A percentile compares a stretch with the other conserved stretches of the same genome.
Evolutionary conservation across 1,140 invertebrate genomes (phyloP).

Genomic region (Ostrea edulis): DNA sequence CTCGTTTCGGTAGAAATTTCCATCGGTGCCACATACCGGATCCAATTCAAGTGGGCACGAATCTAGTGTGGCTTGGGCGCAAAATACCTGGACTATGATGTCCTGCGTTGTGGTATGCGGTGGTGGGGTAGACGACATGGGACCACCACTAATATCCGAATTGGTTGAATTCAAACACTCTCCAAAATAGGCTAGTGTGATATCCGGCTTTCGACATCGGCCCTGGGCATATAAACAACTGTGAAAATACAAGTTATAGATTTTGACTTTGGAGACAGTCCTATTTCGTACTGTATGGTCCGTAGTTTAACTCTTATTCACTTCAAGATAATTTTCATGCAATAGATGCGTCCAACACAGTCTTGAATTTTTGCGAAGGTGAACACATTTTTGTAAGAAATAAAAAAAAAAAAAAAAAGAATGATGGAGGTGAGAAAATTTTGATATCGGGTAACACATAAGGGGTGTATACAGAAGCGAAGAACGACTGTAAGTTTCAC

Average conservation of each 20-base stretch:
- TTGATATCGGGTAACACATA: too few species aligned
- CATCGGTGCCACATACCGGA: background rate
- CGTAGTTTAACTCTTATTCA: too few species aligned
- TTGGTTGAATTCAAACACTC: background rate
- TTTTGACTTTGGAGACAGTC: too few species aligned
- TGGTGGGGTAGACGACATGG: background rate
- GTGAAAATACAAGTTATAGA: background rate
- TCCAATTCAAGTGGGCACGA: background rate
- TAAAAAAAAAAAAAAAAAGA: too few species aligned
- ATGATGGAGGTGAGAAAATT: too few species aligned
- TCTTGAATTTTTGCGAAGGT: too few species aligned
- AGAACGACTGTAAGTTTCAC: too few species aligned
- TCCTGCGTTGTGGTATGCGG: background rate
- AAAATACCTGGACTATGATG: conserved; percentile 6
- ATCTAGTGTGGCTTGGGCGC: background rate
- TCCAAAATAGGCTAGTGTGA: background rate
- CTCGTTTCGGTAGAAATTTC: conserved; percentile 11
- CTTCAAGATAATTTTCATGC: too few species aligned
- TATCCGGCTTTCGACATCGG: conserved; percentile 20
- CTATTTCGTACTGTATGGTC: too few species aligned
- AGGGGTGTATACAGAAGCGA: too few species aligned
- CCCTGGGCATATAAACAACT: conserved; percentile 36
- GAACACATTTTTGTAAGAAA: too few species aligned
- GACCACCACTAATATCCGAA: background rate
- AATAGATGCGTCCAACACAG: too few species aligned